A percentile compares a stretch with the other conserved stretches of the same genome.
Conservation (phyloP, 64 coral and sea anemone species). For the Pachyseris speciosa region DNA sequence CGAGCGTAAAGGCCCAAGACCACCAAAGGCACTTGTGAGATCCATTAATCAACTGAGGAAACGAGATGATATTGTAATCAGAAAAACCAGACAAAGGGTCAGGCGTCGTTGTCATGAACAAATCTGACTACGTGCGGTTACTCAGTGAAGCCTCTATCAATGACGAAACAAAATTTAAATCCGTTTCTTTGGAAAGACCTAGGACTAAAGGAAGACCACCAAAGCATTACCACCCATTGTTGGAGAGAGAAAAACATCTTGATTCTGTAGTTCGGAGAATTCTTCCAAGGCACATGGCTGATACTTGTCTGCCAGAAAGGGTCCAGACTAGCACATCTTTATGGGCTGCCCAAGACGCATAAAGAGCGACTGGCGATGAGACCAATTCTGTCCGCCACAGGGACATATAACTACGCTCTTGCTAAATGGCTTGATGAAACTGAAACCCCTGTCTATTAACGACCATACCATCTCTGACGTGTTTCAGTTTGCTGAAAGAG, state of each 20-base stretch:
- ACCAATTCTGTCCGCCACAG: constrained; percentile 23
- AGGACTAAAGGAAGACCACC: constrained; percentile 25
- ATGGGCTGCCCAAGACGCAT: constrained; percentile 26
- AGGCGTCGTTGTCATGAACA: constrained; percentile 45
- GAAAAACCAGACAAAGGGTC: constrained; percentile 54
- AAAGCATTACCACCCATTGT: constrained; percentile 27
- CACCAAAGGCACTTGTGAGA: constrained; percentile 10
- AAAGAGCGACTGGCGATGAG: constrained; percentile 1
- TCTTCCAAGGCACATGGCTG: constrained; percentile 6
- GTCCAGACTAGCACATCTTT: constrained; percentile 5
- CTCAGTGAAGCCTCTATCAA: constrained; percentile 33
- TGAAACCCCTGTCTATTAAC: not conserved
- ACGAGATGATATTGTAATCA: constrained; percentile 39
- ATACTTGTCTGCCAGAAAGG: constrained; percentile 11
- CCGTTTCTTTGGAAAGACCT: not conserved
- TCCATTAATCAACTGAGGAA: constrained; percentile 35
- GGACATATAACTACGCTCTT: constrained; percentile 40
- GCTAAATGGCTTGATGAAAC: not conserved
- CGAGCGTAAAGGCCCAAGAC: constrained; percentile 7
- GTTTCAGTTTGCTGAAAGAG: too few relatives aligned
- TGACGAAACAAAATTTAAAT: constrained; percentile 10
- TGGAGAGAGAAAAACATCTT: constrained; percentile 30
- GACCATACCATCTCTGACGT: not conserved
- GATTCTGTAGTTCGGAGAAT: not conserved
- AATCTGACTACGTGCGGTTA: constrained; percentile 10